A percentile compares a stretch with the other conserved stretches of the same genome.
phyloP scores from a whole-genome alignment of 2,797 vertebrate genomes.

The Amblyopsis hoosieri region DNA sequence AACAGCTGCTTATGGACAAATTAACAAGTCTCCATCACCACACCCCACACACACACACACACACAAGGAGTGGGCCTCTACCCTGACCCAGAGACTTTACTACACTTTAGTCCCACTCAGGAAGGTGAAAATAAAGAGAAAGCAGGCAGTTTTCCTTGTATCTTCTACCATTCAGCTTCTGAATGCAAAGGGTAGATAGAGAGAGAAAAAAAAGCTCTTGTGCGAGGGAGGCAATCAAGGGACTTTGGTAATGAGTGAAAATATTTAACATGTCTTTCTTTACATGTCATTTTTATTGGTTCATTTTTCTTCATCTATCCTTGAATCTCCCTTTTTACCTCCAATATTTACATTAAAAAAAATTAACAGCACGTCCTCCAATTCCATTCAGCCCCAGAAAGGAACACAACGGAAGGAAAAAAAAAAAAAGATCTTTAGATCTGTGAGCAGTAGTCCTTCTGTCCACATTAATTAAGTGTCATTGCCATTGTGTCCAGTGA shows the following conservation, averaged over 20 bases:
- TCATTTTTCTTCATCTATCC: constrained; percentile 75
- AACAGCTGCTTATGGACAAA: constrained; percentile 68
- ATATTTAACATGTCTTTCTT: constrained; percentile 61
- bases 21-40: constrained; percentile 61
- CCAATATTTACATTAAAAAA: constrained; percentile 93
- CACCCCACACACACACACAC: constrained; percentile 23
- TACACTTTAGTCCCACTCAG: constrained; percentile 63
- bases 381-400: constrained; percentile 45
- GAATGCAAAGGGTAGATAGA: constrained; percentile 66
- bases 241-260: constrained; percentile 74
- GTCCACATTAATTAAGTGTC: constrained; percentile 64
- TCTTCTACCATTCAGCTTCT: constrained; percentile 69
- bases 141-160: constrained; percentile 60
- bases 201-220: constrained; percentile 58
- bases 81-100: constrained; percentile 53
- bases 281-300: constrained; percentile 73
- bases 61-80: constrained; percentile 41
- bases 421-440: constrained; percentile 62
- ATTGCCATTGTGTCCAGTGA: constrained; percentile 78
- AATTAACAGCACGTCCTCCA: constrained; percentile 91
- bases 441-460: constrained; percentile 70
- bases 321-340: constrained; percentile 82
- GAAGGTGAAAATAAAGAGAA: constrained; percentile 56
- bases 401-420: constrained; percentile 22
- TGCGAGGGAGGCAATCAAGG: constrained; percentile 68